A percentile compares a stretch with the other conserved stretches of the same genome.
Evolutionary conservation across 1,140 invertebrate genomes (phyloP).

Genomic region (Coptotermes formosanus): DNA sequence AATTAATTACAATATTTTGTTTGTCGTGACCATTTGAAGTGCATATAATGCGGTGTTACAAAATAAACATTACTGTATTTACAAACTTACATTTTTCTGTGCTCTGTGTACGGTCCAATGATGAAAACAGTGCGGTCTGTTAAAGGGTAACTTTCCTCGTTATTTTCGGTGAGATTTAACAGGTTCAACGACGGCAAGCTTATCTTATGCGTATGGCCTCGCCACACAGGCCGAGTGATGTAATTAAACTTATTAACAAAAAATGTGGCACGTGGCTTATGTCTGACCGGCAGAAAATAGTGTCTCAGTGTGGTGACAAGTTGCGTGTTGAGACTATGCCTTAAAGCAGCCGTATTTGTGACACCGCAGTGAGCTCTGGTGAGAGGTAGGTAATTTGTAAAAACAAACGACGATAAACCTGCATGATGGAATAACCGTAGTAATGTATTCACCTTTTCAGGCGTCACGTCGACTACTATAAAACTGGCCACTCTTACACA

Average conservation of each 20-base stretch:
- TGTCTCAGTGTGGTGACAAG: not conserved
- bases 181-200: too few relatives aligned
- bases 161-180: too few relatives aligned
- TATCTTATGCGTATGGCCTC: too few relatives aligned
- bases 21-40: too few relatives aligned
- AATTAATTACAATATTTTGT: too few relatives aligned
- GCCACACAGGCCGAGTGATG: too few relatives aligned
- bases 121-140: too few relatives aligned
- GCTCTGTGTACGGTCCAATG: too few relatives aligned
- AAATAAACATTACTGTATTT: too few relatives aligned
- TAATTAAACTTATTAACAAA: not conserved
- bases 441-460: not conserved
- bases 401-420: not conserved
- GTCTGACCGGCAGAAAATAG: not conserved
- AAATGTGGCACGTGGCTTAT: not conserved
- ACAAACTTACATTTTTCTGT: too few relatives aligned
- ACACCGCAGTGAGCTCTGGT: not conserved
- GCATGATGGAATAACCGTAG: not conserved
- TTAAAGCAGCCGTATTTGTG: not conserved
- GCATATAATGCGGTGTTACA: too few relatives aligned
- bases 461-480: not conserved
- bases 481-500: not conserved
- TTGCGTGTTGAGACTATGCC: not conserved
- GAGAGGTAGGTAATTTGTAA: not conserved
- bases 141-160: too few relatives aligned